Percentiles rank a stretch among this genome's conserved stretches.
Conservation (phyloP, 2,113 vertebrate genomes). For the Hippocampus abdominalis region DNA sequence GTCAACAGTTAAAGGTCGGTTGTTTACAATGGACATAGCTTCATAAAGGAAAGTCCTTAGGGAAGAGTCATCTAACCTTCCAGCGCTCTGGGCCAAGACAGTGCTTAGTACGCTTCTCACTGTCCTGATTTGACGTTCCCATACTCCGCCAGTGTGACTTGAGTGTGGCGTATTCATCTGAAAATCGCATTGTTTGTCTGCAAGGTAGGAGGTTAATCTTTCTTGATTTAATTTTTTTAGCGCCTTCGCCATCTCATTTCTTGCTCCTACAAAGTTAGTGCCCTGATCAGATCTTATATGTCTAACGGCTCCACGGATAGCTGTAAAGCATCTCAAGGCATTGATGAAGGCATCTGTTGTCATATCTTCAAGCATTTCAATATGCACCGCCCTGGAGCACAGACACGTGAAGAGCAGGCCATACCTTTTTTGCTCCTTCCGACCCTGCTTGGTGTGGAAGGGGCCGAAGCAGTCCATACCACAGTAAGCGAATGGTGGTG, state of each 20-base stretch:
- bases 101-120: not conserved
- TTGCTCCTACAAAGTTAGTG: not conserved
- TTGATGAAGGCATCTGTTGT: not conserved
- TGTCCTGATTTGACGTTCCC: not conserved
- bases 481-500: constrained; percentile 2
- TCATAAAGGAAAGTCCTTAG: not conserved
- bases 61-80: not conserved
- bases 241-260: not conserved
- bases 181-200: not conserved
- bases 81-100: not conserved
- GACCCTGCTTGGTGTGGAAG: not conserved
- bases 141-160: not conserved
- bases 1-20: not conserved
- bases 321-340: not conserved
- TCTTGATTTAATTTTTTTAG: not conserved
- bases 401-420: constrained; percentile 7
- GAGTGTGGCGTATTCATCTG: not conserved
- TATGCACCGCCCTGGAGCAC: not conserved
- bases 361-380: constrained; percentile 6
- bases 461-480: constrained; percentile 17
- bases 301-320: not conserved
- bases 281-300: not conserved
- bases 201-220: not conserved
- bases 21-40: not conserved
- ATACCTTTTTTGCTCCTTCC: not conserved